Evolutionary conservation across 2,888 invertebrate species (phyloP), one percentile per base, ranked within the genome.

Genomic region (Gymnosoma rotundatum): DNA sequence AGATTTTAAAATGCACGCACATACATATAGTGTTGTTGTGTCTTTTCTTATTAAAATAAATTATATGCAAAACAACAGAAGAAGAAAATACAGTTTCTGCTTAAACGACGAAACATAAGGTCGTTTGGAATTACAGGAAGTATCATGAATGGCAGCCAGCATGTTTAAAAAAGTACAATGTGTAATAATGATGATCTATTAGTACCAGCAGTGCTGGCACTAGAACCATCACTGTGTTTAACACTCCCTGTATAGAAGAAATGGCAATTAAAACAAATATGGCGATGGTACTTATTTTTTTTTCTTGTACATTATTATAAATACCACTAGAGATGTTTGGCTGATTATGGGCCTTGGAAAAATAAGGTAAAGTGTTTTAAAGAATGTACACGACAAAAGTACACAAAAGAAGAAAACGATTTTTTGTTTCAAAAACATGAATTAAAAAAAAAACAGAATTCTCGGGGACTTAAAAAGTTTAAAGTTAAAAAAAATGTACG

Each of bases 121-220:
- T 80, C 76, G 83, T 84, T 84, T 84, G 67, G n/a, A 74, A 78
- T 84, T 84, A 84, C 84, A 84, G 84, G 84, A 84, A 84, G 58
- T 80, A 73, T 67, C 58, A 76, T 52, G 67, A 74, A 63, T 61
- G 45, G 67, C 48, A 63, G 54, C 21, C 56, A 63, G 21, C 18
- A 38, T 76, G 56, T 45, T 25, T 5, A 32, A 32, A 50, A 75
- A 38, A 70, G 14, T 36, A 45, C 63, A 78, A 70, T 70, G 45
- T 36, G 61, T 50, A 66, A 66, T 64, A 66, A 20, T 76, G 52
- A 66, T 73, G 64, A 72, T 72, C 72, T 58, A 36, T 20, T 45
- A 38, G 32, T 18, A 73, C 48, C 52, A 36, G 50, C 42, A 48
- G 20, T 38, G 60, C 2, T 66, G 12, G 20, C 67, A 76, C 36